These are phyloP conservation scores for Eulemur mongoz DNA, from an alignment of 2,797 vertebrate genomes.

Conservation along the genomic window DNA sequence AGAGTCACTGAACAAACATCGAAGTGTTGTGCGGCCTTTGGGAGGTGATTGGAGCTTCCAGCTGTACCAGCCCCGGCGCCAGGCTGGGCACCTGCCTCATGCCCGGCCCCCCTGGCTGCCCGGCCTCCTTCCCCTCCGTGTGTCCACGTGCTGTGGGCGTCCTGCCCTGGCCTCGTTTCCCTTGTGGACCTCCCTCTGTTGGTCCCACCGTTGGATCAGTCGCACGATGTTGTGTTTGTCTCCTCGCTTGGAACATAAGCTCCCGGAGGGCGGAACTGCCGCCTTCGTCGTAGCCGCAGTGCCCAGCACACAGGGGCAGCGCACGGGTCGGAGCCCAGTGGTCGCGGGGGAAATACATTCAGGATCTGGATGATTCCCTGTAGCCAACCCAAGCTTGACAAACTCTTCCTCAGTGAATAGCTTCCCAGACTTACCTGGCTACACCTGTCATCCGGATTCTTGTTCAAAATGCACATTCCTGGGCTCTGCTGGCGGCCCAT, in stretches of 20 bases:
- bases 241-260: background rate
- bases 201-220: too few relatives aligned
- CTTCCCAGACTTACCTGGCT: background rate
- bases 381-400: background rate
- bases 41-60: background rate
- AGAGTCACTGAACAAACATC: background rate
- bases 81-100: rapidly evolving
- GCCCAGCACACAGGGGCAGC: background rate
- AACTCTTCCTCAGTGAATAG: background rate
- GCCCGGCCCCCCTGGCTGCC: background rate
- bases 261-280: background rate
- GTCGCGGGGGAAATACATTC: background rate
- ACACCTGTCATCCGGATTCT: background rate
- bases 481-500: background rate
- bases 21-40: background rate
- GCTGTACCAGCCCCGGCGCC: background rate
- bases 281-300: background rate
- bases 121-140: rapidly evolving
- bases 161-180: background rate
- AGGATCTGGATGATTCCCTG: background rate
- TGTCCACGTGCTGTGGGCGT: rapidly evolving
- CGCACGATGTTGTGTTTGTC: too few relatives aligned
- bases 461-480: background rate
- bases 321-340: background rate
- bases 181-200: background rate